Base-by-base conservation (phyloP, 2,888 invertebrate genomes). In the Bombylius major region DNA sequence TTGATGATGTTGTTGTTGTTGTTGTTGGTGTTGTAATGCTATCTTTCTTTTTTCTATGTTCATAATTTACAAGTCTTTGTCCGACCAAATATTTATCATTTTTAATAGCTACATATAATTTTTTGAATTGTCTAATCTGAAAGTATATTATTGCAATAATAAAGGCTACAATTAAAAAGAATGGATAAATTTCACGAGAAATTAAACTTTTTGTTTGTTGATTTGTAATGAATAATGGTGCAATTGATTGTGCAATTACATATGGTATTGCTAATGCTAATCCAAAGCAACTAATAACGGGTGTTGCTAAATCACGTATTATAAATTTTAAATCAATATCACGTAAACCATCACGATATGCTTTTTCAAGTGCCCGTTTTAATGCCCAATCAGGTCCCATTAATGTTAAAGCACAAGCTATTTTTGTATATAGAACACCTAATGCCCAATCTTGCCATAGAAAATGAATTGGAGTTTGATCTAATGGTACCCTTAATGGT, bases 51-150 rank as follows among this genome's bases (percentile, higher is more conserved):
- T 83, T 79, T 63, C 86, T 79, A 69, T 89, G 89, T 71, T 98
- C 94, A 76, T 98, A 99, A 78, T 99, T 99, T 36, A 98, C 97
- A 62, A 99, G 80, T 63, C 96, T 80, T 67, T 95, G 90, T 0
- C 98, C 98, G 13, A 99, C 97, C 51, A 98, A 81, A 77, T 98
- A 97, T 77, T 97, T 98, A 76, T 98, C 98, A 76, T 99, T 98
- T 77, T 97, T 96, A 69, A 99, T 99, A 75, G 96, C 96, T 71
- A 97, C 93, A 73, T 97, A 97, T 23, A 99, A 77, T 67, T 92
- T 89, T 67, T 84, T 86, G 77, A 99, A 93, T 71, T 98, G 97
- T 56, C 88, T 83, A 56, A 95, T 84, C 80, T 98, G 92, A 67
- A 95, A 87, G 60, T 82, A 80, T 55, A 90, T 78, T 61, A 94